phyloP scores from a whole-genome alignment of 2,888 invertebrate genomes.

The Tricholauxania praeusta region DNA sequence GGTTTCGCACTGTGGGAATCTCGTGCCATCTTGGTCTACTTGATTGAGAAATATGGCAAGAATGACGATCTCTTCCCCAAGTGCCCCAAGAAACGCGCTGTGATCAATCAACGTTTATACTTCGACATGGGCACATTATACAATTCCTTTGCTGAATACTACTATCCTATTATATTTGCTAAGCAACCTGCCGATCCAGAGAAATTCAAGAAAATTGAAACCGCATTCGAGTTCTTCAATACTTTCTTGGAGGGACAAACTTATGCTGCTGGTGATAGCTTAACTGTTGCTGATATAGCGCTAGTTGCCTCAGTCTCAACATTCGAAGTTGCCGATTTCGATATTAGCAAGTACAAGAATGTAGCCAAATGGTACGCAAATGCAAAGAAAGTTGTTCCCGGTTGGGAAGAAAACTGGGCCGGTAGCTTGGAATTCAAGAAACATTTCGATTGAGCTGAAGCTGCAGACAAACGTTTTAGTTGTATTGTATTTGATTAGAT shows the following conservation, averaged over 20 bases:
- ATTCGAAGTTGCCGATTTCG: constrained; percentile 76
- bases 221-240: constrained; percentile 77
- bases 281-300: constrained; percentile 85
- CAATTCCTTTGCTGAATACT: constrained; percentile 77
- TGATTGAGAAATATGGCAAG: constrained; percentile 84
- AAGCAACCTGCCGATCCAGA: constrained; percentile 75
- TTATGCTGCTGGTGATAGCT: constrained; percentile 78
- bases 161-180: constrained; percentile 76
- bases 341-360: constrained; percentile 78
- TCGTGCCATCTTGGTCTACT: constrained; percentile 83
- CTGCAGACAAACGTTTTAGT: too few relatives aligned
- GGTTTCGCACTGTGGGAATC: constrained; percentile 87
- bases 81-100: constrained; percentile 80
- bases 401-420: constrained; percentile 73
- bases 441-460: constrained; percentile 52
- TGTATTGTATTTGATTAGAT: too few relatives aligned
- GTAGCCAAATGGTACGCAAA: constrained; percentile 75
- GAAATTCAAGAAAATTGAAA: constrained; percentile 77
- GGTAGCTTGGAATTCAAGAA: constrained; percentile 72
- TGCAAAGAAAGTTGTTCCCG: constrained; percentile 72
- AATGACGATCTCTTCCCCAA: constrained; percentile 80
- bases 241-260: constrained; percentile 77
- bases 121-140: constrained; percentile 85
- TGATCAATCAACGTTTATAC: constrained; percentile 83
- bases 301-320: constrained; percentile 78